Percentiles rank a stretch among this genome's conserved stretches.
Conservation (phyloP, 2,888 invertebrate species). For the Geophilus truncorum region DNA sequence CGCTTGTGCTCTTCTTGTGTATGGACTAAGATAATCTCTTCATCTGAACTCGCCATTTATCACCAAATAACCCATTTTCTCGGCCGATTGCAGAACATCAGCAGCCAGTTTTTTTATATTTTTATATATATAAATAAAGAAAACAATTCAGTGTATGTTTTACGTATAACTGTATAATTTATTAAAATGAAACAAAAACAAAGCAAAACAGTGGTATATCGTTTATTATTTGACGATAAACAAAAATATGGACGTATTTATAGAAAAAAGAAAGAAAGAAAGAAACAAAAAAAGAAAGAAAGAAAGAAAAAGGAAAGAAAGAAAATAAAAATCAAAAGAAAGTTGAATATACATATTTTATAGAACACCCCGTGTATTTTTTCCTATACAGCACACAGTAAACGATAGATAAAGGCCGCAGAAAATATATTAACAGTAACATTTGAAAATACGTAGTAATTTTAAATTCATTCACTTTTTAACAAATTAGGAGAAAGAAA, state of each 20-base stretch:
- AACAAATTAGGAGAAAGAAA: neutral
- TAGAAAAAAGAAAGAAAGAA: neutral
- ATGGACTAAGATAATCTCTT: neutral
- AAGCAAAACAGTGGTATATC: constrained; percentile 3
- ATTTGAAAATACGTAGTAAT: neutral
- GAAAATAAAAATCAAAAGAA: too few species aligned
- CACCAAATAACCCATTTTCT: neutral
- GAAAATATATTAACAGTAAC: neutral
- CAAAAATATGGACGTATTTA: neutral
- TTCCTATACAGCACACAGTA: neutral
- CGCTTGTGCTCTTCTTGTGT: neutral
- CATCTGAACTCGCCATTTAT: neutral
- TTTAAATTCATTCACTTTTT: neutral
- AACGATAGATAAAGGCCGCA: neutral
- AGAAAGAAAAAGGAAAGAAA: neutral
- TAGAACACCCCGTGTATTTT: neutral
- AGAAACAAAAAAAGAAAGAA: neutral
- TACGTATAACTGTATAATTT: neutral
- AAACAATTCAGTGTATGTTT: neutral
- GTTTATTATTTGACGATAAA: neutral
- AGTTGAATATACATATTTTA: neutral
- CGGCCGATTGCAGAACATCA: neutral
- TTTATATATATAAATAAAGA: neutral
- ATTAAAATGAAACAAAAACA: constrained; percentile 3
- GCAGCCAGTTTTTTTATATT: neutral